Percentiles rank a stretch among this genome's conserved stretches.
Conservation (phyloP, 2,888 invertebrate genomes). For the Drosophila pseudotakahashii region DNA sequence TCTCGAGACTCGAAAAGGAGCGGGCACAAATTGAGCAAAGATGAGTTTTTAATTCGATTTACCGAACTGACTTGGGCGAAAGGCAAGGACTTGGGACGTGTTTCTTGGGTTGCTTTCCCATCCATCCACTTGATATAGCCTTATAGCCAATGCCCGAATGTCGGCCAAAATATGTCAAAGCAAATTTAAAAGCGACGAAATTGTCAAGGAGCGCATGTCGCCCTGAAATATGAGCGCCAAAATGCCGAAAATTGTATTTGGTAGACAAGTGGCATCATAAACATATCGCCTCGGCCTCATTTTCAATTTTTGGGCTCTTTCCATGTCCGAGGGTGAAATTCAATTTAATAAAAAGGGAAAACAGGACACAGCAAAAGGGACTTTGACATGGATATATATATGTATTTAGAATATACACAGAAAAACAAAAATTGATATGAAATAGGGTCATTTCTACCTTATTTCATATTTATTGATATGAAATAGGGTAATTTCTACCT, state of each 20-base stretch:
- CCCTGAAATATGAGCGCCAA: slow-evolving; percentile 63
- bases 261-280: slow-evolving; percentile 58
- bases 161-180: slow-evolving; percentile 58
- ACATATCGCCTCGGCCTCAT: slow-evolving; percentile 44
- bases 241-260: slow-evolving; percentile 55
- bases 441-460: too few species aligned
- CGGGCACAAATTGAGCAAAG: slow-evolving; percentile 59
- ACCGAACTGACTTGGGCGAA: slow-evolving; percentile 17
- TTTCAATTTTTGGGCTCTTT: slow-evolving; percentile 54
- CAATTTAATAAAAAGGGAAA: slow-evolving; percentile 66
- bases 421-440: too few species aligned
- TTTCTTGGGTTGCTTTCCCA: slow-evolving; percentile 9
- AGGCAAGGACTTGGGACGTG: slow-evolving; percentile 18
- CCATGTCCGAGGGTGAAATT: slow-evolving; percentile 64
- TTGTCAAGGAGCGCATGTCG: slow-evolving; percentile 29
- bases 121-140: neutral
- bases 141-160: slow-evolving; percentile 3
- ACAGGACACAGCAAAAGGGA: slow-evolving; percentile 32
- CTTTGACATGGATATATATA: slow-evolving; percentile 6
- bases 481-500: too few species aligned
- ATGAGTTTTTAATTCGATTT: slow-evolving; percentile 77
- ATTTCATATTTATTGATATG: too few species aligned
- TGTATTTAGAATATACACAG: too few species aligned
- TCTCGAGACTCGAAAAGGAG: slow-evolving; percentile 10
- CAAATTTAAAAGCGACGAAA: slow-evolving; percentile 49